phyloP scores from a whole-genome alignment of 2,113 vertebrate species.

The Scatophagus argus region DNA sequence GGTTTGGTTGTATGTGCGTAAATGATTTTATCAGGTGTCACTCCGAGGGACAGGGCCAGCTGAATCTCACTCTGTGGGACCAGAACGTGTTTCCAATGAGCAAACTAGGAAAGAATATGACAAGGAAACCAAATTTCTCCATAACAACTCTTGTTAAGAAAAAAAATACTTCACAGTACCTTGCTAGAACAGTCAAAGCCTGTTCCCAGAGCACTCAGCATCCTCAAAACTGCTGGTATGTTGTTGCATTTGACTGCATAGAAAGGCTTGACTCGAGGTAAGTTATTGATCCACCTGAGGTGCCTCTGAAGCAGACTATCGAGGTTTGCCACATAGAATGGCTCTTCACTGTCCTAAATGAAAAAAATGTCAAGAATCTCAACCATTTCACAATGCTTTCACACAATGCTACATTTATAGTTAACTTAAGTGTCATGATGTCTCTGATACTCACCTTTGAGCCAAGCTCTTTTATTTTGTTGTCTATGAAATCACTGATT shows the following conservation, averaged over 20 bases:
- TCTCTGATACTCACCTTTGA: slow-evolving; percentile 8
- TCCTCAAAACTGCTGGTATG: slow-evolving; percentile 87
- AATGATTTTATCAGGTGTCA: slow-evolving; percentile 89
- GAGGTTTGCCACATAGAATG: slow-evolving; percentile 8
- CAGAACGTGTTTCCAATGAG: not conserved
- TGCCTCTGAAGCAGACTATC: slow-evolving; percentile 78
- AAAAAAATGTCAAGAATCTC: not conserved
- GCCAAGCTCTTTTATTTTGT: slow-evolving; percentile 18
- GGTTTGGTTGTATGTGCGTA: slow-evolving; percentile 94
- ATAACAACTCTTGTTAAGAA: not conserved
- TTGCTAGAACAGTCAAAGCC: slow-evolving; percentile 95
- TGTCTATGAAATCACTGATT: slow-evolving; percentile 19
- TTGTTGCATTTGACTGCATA: slow-evolving; percentile 94
- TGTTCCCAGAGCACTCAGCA: slow-evolving; percentile 85
- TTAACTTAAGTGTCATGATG: not conserved
- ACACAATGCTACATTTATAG: not conserved
- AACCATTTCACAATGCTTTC: not conserved
- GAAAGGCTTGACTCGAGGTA: slow-evolving; percentile 92
- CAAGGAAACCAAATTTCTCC: not conserved
- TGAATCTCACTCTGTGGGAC: slow-evolving; percentile 91
- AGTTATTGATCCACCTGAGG: slow-evolving; percentile 86
- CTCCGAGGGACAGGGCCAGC: slow-evolving; percentile 88
- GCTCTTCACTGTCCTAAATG: slow-evolving; percentile 35
- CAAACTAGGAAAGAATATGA: no score
- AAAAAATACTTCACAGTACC: slow-evolving; percentile 79